These are phyloP conservation scores for Lamprologus lemairii DNA, from an alignment of 2,113 vertebrate species.

Conservation along the genomic window DNA sequence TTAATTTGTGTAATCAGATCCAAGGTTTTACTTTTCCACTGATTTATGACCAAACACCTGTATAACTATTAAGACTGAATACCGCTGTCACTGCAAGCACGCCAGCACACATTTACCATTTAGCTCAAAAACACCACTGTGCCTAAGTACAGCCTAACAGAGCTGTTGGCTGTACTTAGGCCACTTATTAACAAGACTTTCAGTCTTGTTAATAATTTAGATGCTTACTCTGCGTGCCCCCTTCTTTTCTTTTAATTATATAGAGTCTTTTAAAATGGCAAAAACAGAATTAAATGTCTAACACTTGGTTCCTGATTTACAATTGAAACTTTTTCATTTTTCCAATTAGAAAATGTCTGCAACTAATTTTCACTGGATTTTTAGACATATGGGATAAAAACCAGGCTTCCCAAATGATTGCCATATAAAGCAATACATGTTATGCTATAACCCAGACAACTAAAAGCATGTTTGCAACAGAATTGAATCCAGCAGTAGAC, in stretches of 20 bases:
- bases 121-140: not conserved
- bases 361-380: not conserved
- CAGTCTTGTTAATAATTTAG: not conserved
- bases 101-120: not conserved
- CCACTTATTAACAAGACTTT: not conserved
- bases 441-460: not conserved
- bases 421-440: not conserved
- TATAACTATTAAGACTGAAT: not conserved
- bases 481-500: not conserved
- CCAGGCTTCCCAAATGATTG: too few relatives aligned
- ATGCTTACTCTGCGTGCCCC: not conserved
- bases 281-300: not conserved
- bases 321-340: not conserved
- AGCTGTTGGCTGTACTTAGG: not conserved
- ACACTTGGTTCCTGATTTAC: not conserved
- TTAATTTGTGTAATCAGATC: not conserved
- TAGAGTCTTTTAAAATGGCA: not conserved
- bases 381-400: not conserved
- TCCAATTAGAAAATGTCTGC: not conserved
- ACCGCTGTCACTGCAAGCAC: not conserved
- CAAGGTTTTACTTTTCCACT: not conserved
- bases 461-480: not conserved
- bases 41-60: not conserved
- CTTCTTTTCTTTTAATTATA: not conserved
- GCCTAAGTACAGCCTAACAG: not conserved